Percentiles rank a stretch among this genome's conserved stretches.
These are phyloP conservation scores for Leptoteleia sp. DNA, from an alignment of 1,140 invertebrate genomes.

Conservation along the genomic window DNA sequence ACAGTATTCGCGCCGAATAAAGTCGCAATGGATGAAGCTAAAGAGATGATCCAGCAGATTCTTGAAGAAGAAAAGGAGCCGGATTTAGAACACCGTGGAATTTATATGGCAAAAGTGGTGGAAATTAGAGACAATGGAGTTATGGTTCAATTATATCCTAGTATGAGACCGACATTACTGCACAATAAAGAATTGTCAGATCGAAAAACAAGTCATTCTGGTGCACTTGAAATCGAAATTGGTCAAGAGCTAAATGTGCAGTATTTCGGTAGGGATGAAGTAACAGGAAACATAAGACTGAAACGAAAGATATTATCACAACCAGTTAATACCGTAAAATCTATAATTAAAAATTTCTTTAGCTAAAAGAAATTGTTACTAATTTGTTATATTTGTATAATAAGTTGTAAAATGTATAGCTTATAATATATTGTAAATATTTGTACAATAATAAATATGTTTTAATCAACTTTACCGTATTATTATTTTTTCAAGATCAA, in stretches of 20 bases:
- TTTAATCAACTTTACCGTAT: not conserved
- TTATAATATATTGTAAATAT: conserved; percentile 43
- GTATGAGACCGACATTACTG: conserved; percentile 91
- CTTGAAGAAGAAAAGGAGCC: conserved; percentile 86
- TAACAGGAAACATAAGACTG: conserved; percentile 92
- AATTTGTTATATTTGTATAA: conserved; percentile 10
- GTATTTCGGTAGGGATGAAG: conserved; percentile 98
- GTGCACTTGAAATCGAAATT: conserved; percentile 91
- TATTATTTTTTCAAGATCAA: conserved; percentile 15
- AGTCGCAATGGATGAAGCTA: conserved; percentile 93
- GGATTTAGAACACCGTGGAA: conserved; percentile 94
- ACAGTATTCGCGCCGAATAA: conserved; percentile 96
- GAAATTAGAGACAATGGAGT: conserved; percentile 94
- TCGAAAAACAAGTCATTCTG: conserved; percentile 93
- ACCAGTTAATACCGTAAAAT: conserved; percentile 31
- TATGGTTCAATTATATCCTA: conserved; percentile 93
- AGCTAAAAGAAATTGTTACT: conserved; percentile 4
- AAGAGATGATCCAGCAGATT: conserved; percentile 87
- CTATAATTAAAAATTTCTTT: conserved; percentile 66
- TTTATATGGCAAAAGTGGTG: conserved; percentile 94
- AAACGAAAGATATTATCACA: conserved; percentile 95
- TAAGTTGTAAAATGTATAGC: conserved; percentile 28
- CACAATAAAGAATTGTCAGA: conserved; percentile 94
- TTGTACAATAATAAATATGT: conserved; percentile 5
- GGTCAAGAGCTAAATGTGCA: conserved; percentile 96